Conservation (phyloP, 2,888 invertebrate genomes). For the Iphiclides podalirius region DNA sequence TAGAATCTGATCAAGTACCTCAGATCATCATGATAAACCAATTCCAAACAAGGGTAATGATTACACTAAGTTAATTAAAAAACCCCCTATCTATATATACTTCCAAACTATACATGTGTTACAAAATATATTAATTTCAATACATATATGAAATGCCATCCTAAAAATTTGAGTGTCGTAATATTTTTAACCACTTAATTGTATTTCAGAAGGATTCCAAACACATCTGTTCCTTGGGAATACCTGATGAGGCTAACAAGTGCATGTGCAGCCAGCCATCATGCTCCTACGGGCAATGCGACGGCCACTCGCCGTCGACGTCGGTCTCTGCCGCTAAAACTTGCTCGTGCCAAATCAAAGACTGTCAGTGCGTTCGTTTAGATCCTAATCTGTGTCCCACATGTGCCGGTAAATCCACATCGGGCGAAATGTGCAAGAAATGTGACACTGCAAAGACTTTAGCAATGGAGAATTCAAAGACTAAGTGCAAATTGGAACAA, state of each 20-base stretch:
- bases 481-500: constrained; percentile 92
- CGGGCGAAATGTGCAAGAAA: constrained; percentile 64
- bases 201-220: too few species aligned
- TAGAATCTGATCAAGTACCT: too few species aligned
- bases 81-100: too few species aligned
- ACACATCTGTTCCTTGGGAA: constrained; percentile 43
- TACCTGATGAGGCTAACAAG: constrained; percentile 44
- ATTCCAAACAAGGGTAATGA: too few species aligned
- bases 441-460: constrained; percentile 70
- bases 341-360: constrained; percentile 39
- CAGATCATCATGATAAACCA: too few species aligned
- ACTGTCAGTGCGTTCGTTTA: constrained; percentile 45
- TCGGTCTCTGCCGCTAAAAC: constrained; percentile 28
- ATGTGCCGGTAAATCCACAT: constrained; percentile 40
- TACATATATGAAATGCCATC: too few species aligned
- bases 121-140: too few species aligned
- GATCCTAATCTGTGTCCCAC: constrained; percentile 41
- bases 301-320: constrained; percentile 48
- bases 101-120: too few species aligned
- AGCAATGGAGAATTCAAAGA: constrained; percentile 87
- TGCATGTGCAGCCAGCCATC: constrained; percentile 53
- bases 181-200: too few species aligned
- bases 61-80: too few species aligned
- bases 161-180: too few species aligned
- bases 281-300: constrained; percentile 63